Evolutionary conservation across 2,888 invertebrate species (phyloP).

Genomic region (Perizoma affinitatum): DNA sequence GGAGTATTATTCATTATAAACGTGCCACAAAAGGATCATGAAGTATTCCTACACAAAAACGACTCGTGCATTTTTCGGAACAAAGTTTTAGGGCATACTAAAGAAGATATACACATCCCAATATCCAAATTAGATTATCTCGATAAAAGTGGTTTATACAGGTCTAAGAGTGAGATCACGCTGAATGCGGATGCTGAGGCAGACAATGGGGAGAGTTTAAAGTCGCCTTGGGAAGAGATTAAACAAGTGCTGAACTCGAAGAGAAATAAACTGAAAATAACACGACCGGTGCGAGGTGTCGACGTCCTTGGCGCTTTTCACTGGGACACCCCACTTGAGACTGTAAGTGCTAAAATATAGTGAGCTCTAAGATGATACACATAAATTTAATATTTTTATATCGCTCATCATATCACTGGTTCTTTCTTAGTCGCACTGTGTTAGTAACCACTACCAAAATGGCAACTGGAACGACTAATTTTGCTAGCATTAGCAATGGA

Average conservation of each 20-base stretch:
- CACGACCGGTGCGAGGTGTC: slow-evolving; percentile 49
- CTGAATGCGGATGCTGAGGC: slow-evolving; percentile 37
- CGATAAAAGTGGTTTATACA: slow-evolving; percentile 40
- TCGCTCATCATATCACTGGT: too few relatives aligned
- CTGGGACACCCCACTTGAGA: slow-evolving; percentile 64
- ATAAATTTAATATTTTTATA: too few relatives aligned
- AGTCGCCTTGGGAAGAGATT: slow-evolving; percentile 57
- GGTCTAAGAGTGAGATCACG: slow-evolving; percentile 54
- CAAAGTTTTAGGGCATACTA: slow-evolving; percentile 38
- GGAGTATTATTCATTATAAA: slow-evolving; percentile 84
- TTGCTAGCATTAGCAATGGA: too few relatives aligned
- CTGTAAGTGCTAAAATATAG: slow-evolving; percentile 48
- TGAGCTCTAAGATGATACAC: too few relatives aligned
- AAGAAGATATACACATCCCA: slow-evolving; percentile 39
- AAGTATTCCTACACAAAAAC: slow-evolving; percentile 58
- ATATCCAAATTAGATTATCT: slow-evolving; percentile 52
- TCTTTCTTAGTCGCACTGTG: too few relatives aligned
- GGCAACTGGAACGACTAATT: too few relatives aligned
- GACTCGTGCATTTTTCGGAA: slow-evolving; percentile 28
- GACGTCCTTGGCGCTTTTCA: slow-evolving; percentile 60
- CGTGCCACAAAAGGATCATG: slow-evolving; percentile 81
- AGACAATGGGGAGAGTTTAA: slow-evolving; percentile 41
- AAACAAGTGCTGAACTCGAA: slow-evolving; percentile 55
- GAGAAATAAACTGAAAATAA: slow-evolving; percentile 59
- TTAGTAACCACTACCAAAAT: too few relatives aligned